A percentile compares a stretch with the other conserved stretches of the same genome.
Conservation (phyloP, 2,797 vertebrate genomes). For the Ispidina lecontei region DNA sequence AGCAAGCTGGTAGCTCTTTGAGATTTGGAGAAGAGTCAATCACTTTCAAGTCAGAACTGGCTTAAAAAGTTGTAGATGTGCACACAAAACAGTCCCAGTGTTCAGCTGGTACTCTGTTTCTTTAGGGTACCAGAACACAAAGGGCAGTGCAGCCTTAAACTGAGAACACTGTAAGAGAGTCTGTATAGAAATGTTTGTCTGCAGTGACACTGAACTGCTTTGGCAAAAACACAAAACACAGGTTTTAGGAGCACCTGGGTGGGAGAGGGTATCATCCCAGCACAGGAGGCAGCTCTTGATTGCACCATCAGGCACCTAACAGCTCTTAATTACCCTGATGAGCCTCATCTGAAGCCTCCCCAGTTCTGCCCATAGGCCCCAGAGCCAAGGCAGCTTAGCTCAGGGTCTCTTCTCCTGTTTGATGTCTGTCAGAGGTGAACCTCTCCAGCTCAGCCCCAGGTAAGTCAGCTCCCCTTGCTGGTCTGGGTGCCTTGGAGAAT, state of each 20-base stretch:
- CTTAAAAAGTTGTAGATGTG: neutral
- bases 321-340: neutral
- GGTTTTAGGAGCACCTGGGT: neutral
- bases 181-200: neutral
- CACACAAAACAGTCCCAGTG: neutral
- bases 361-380: rapidly evolving
- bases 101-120: neutral
- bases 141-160: neutral
- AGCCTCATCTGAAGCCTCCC: neutral
- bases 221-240: rapidly evolving
- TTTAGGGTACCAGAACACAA: neutral
- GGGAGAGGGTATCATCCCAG: neutral
- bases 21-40: neutral
- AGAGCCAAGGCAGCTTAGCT: too few relatives aligned
- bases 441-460: rapidly evolving
- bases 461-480: rapidly evolving
- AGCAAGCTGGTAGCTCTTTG: neutral
- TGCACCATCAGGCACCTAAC: too few relatives aligned
- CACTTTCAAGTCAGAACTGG: neutral
- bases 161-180: neutral
- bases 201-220: neutral
- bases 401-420: rapidly evolving
- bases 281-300: neutral
- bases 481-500: rapidly evolving
- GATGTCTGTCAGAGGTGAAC: rapidly evolving